phyloP scores from a whole-genome alignment of 2,888 invertebrate species.

The Drosophila ustulata region DNA sequence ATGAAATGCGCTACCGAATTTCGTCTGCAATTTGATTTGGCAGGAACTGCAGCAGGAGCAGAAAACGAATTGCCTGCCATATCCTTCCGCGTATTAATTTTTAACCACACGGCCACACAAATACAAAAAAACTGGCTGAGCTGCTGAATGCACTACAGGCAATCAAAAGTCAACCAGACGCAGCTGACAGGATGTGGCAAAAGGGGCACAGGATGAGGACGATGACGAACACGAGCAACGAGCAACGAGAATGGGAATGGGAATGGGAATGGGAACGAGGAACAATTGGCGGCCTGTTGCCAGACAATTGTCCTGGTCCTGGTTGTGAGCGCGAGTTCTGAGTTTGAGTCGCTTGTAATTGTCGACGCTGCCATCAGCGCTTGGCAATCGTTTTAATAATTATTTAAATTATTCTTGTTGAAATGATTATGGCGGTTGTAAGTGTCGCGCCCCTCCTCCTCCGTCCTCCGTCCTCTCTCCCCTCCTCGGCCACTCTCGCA shows the following conservation, averaged over 20 bases:
- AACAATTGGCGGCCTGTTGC: slow-evolving; percentile 64
- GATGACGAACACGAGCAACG: not conserved
- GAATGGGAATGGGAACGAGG: not conserved
- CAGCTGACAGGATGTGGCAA: slow-evolving; percentile 52
- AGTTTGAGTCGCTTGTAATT: slow-evolving; percentile 61
- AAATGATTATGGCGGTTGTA: slow-evolving; percentile 80
- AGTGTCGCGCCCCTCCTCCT: slow-evolving; percentile 63
- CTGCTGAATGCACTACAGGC: slow-evolving; percentile 40
- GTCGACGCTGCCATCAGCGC: slow-evolving; percentile 67
- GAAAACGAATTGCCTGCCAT: slow-evolving; percentile 80
- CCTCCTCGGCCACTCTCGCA: slow-evolving; percentile 1
- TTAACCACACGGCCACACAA: slow-evolving; percentile 70
- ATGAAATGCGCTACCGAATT: slow-evolving; percentile 55
- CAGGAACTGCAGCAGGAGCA: slow-evolving; percentile 35
- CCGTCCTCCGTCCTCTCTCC: too few relatives aligned
- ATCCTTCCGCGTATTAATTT: slow-evolving; percentile 81
- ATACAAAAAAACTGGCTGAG: slow-evolving; percentile 32
- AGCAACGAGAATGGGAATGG: slow-evolving; percentile 10
- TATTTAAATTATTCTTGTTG: slow-evolving; percentile 83
- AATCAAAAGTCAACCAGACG: slow-evolving; percentile 60
- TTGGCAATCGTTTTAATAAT: slow-evolving; percentile 80
- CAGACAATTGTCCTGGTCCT: slow-evolving; percentile 30
- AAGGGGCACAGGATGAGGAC: slow-evolving; percentile 11
- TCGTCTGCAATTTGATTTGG: slow-evolving; percentile 56
- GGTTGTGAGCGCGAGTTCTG: not conserved